Evolutionary conservation across 2,113 vertebrate species (phyloP), one percentile per base, ranked within the genome.

Genomic region (Phasianus colchicus): DNA sequence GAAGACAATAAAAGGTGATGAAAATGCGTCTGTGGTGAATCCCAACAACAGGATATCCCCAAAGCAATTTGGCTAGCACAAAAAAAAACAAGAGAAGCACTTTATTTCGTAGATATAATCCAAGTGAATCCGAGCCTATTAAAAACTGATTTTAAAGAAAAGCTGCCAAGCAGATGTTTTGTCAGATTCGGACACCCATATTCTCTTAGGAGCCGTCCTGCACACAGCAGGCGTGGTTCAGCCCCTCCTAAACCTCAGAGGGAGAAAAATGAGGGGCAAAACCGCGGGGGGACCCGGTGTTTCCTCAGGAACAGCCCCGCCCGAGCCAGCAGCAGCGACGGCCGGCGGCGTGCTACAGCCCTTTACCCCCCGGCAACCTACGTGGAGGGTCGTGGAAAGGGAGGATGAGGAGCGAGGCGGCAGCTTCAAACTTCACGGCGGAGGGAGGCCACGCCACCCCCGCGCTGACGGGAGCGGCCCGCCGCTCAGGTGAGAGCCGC

Each of bases 1-100:
- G 14, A 63, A 48, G 55, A 52, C 55, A 92, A 85, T 6, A 87
- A 87, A 89, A 92, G 55, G 66, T 88, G 87, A 73, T 87, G 92
- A 94, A 94, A 95, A 92, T 43, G 11, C 19, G 40, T 87, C 79
- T 85, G 89, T 63, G 63, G 75, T 93, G 58, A 76, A 93, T 95
- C 67, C 60, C 78, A 76, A 76, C 24, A 75, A n/a, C 20, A 24
- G 38, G 43, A 72, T 48, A 82, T 50, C 81, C 90, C 54, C 71
- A 83, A 93, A 82, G 89, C 89, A 83, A 60, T 47, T 84, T 54
- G 84, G 74, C 92, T 93, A 87, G 38, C 1, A 8, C 36, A 86
- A 67, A 94, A 86, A 67, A 94, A 58, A 47, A 50, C 34, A 89
- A 76, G 54, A 63, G 82, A 85, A 90, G 30, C 30, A 34, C 63